Evolutionary conservation across 2,797 vertebrate genomes (phyloP).

Genomic region (Liasis olivaceus): DNA sequence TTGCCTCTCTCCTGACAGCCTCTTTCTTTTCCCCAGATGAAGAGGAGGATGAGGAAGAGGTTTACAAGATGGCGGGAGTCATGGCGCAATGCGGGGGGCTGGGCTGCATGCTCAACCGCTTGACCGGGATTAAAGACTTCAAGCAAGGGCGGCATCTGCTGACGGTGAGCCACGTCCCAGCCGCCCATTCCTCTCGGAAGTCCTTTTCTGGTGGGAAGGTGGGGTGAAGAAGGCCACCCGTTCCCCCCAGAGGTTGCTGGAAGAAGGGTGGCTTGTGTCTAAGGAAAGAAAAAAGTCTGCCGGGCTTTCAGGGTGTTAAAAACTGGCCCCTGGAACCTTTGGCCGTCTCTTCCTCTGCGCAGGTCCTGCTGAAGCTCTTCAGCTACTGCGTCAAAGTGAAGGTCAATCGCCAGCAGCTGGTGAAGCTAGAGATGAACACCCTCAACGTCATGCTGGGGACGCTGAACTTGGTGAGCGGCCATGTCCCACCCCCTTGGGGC

Average conservation of each 20-base stretch:
- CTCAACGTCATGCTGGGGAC: conserved; percentile 98
- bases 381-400: conserved; percentile 99
- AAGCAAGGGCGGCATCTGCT: conserved; percentile 97
- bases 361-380: conserved; percentile 97
- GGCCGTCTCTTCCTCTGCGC: not conserved
- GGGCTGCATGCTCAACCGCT: conserved; percentile 95
- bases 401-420: conserved; percentile 94
- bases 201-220: not conserved
- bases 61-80: conserved; percentile 98
- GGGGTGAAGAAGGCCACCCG: not conserved
- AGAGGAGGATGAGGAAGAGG: conserved; percentile 98
- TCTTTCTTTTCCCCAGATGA: conserved; percentile 81
- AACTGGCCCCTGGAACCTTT: not conserved
- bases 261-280: not conserved
- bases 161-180: conserved; percentile 79
- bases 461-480: conserved; percentile 58
- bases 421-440: conserved; percentile 98
- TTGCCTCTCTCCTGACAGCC: conserved; percentile 23
- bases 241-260: accelerated
- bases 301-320: not conserved
- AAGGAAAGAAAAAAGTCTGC: not conserved
- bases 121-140: conserved; percentile 97
- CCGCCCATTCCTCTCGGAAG: too few species aligned
- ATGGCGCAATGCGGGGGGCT: conserved; percentile 98
- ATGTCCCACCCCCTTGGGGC: not conserved